Evolutionary conservation across 2,113 vertebrate species (phyloP).

Genomic region (Monopterus albus): DNA sequence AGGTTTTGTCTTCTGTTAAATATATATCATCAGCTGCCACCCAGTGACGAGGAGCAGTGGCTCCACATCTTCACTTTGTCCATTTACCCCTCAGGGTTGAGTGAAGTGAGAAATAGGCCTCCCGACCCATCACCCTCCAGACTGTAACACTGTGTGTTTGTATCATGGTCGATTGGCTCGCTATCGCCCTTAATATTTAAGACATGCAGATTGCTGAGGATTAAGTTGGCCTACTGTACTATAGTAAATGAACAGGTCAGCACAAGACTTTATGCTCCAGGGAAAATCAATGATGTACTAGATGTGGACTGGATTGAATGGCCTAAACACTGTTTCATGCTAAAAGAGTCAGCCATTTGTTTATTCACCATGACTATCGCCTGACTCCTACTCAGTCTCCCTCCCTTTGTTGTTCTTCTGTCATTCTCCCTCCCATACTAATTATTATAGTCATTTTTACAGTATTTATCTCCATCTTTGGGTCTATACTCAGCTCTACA

Average conservation of each 20-base stretch:
- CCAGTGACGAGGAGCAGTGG: not conserved
- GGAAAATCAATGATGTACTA: constrained; percentile 52
- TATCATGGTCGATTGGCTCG: not conserved
- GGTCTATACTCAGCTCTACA: not conserved
- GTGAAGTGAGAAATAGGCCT: not conserved
- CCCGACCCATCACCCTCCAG: not conserved
- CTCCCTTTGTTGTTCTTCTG: not conserved
- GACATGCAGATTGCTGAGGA: constrained; percentile 14
- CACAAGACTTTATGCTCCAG: constrained; percentile 34
- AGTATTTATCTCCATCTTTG: not conserved
- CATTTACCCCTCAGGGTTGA: not conserved
- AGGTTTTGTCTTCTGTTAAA: not conserved
- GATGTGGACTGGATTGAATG: constrained; percentile 32
- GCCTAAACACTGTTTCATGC: constrained; percentile 20
- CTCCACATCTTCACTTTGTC: not conserved
- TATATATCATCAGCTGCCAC: constrained; percentile 11
- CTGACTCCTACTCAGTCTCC: not conserved
- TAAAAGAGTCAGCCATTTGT: constrained; percentile 15
- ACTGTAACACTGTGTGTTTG: not conserved
- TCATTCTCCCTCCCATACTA: not conserved
- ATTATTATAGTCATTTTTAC: not conserved
- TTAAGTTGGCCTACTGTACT: not conserved
- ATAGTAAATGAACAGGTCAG: constrained; percentile 45
- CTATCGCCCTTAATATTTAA: constrained; percentile 2
- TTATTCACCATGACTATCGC: not conserved